Conservation (phyloP, 2,888 invertebrate species). For the Caenorhabditis angaria region DNA sequence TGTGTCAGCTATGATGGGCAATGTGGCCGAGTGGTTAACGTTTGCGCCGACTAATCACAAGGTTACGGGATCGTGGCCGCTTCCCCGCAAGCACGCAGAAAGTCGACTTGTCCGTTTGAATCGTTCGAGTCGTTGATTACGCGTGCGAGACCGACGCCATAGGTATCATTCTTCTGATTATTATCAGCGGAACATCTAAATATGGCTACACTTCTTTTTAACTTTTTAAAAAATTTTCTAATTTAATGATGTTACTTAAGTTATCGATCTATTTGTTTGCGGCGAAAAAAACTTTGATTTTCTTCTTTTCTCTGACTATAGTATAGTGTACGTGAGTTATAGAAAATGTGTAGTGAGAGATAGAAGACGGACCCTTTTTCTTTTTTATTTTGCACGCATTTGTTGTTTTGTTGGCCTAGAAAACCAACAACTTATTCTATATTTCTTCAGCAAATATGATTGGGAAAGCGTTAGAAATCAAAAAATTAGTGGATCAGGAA, state of each 20-base stretch:
- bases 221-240: too few relatives aligned
- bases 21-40: constrained; percentile 21
- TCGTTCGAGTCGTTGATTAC: constrained; percentile 38
- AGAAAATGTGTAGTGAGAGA: neutral
- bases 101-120: constrained; percentile 25
- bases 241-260: too few relatives aligned
- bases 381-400: constrained; percentile 2
- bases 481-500: constrained; percentile 20
- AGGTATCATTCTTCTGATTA: constrained; percentile 45
- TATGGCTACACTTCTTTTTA: constrained; percentile 31
- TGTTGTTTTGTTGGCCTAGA: constrained; percentile 1
- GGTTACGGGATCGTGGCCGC: constrained; percentile 13
- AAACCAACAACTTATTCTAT: neutral
- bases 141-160: constrained; percentile 40
- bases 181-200: constrained; percentile 45
- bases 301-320: constrained; percentile 3
- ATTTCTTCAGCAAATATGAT: constrained; percentile 6
- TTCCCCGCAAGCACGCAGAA: constrained; percentile 27
- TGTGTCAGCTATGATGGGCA: constrained; percentile 6
- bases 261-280: too few relatives aligned
- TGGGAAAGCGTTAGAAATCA: constrained; percentile 21
- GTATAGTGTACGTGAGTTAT: constrained; percentile 21
- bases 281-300: constrained; percentile 7
- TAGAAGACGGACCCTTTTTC: constrained; percentile 9
- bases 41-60: neutral